Evolutionary conservation across 2,888 invertebrate genomes (phyloP), one percentile per base, ranked within the genome.

Genomic region (Platynereis dumerilii): DNA sequence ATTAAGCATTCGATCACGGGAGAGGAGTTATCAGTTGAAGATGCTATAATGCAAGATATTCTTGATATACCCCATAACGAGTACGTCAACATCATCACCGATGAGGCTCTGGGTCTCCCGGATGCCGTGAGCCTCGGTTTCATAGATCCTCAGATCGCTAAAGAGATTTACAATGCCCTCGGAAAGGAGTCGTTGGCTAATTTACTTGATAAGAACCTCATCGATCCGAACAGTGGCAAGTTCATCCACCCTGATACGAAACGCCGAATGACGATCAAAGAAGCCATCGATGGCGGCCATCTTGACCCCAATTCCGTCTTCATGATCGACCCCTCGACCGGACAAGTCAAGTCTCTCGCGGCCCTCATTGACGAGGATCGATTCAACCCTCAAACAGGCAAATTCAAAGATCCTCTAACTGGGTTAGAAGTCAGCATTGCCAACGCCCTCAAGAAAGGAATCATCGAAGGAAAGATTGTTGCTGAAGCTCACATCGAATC

Each of bases 361-460:
- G 69, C 75, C 3, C 64, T 78, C 24, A 77, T 78, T 29, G 75
- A 75, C 28, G 69, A 76, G 20, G 81, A 78, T n/a, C 79, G 80
- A 27, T 88, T 94, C 74, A 92, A 94, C 85, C 76, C 81, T 2
- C 72, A 75, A 42, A 77, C 80, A 26, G 85, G 85, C n/a, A 86
- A 89, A n/a, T 90, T 89, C 67, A 73, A 76, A 74, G 90, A 91
- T 79, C 87, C 88, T 28, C 87, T 87, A 74, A 87, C 89, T 2
- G 91, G 91, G 17, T 88, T 85, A 64, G 84, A 84, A 53, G 81
- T 90, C 39, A 87, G 87, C 69, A 85, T 91, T 64, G 87, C 78
- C 71, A 86, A 93, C 76, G 95, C 94, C 17, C 91, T 93, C 0
- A 92, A 93, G 79, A 87, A 92, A 81, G 95, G 95, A 1, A 68